Conservation (phyloP, 1,140 invertebrate genomes). For the Conopomorpha cramerella region DNA sequence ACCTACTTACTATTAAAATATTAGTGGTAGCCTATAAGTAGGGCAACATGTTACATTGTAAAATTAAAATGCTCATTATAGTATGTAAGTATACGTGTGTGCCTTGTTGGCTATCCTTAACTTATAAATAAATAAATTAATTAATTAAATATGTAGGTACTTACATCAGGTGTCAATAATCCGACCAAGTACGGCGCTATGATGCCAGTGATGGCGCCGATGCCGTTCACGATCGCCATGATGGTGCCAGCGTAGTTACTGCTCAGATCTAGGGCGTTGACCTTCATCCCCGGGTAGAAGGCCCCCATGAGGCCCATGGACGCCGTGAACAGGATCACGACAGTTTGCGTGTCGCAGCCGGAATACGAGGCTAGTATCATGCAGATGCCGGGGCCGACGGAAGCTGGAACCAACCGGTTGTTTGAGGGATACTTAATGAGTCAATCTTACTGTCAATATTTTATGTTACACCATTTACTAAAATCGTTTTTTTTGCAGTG, state of each 20-base stretch:
- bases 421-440: too few species aligned
- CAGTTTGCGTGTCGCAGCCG: slow-evolving; percentile 62
- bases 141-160: slow-evolving; percentile 15
- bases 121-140: too few species aligned
- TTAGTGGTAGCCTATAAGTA: too few species aligned
- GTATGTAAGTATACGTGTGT: too few species aligned
- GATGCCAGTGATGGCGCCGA: slow-evolving; percentile 76
- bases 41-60: too few species aligned
- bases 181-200: slow-evolving; percentile 78
- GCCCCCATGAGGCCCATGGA: slow-evolving; percentile 74
- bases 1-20: too few species aligned
- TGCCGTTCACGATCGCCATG: slow-evolving; percentile 80
- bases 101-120: too few species aligned
- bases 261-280: slow-evolving; percentile 80
- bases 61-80: too few species aligned
- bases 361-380: slow-evolving; percentile 66
- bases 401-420: too few species aligned
- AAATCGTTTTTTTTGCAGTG: too few species aligned
- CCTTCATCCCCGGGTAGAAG: slow-evolving; percentile 70
- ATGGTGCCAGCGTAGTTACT: slow-evolving; percentile 78
- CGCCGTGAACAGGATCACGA: slow-evolving; percentile 70
- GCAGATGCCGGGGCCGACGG: slow-evolving; percentile 61
- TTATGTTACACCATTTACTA: too few species aligned
- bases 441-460: too few species aligned
- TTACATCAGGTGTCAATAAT: slow-evolving; percentile 73